Percentiles rank a stretch among this genome's conserved stretches.
Conservation (phyloP, 2,888 invertebrate genomes). For the Junonia oenone region DNA sequence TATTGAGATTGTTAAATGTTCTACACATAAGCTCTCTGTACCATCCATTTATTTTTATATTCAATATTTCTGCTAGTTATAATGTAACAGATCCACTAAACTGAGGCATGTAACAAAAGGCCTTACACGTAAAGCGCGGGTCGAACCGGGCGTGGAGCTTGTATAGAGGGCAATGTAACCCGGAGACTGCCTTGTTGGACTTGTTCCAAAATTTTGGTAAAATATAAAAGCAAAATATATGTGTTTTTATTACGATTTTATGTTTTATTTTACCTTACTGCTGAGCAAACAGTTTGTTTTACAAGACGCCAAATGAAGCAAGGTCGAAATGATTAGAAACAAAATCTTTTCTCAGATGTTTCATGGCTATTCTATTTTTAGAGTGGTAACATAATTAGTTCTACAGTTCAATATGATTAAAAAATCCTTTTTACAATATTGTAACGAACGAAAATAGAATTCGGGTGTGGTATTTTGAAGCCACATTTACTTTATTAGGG, state of each 20-base stretch:
- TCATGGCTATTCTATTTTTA: too few species aligned
- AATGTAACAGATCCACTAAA: slow-evolving; percentile 46
- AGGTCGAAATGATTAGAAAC: too few species aligned
- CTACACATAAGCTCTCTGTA: slow-evolving; percentile 26
- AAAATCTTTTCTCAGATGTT: too few species aligned
- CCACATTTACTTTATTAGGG: too few species aligned
- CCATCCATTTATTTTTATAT: slow-evolving; percentile 28
- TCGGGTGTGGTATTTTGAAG: too few species aligned
- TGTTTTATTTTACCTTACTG: slow-evolving; percentile 51
- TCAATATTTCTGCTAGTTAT: slow-evolving; percentile 18
- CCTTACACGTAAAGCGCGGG: slow-evolving; percentile 53
- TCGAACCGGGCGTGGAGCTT: slow-evolving; percentile 53
- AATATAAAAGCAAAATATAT: slow-evolving; percentile 75
- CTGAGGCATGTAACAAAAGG: slow-evolving; percentile 43
- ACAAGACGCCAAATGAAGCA: background rate
- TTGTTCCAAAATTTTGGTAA: slow-evolving; percentile 68
- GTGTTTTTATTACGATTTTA: slow-evolving; percentile 72
- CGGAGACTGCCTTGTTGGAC: slow-evolving; percentile 70
- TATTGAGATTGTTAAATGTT: slow-evolving; percentile 13
- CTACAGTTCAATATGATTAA: too few species aligned
- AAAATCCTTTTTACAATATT: too few species aligned
- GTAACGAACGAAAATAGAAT: too few species aligned
- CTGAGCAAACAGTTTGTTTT: background rate
- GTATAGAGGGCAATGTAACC: slow-evolving; percentile 48
- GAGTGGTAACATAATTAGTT: background rate